Evolutionary conservation across 2,797 vertebrate genomes (phyloP).

Genomic region (Sebastes ruberrimus): DNA sequence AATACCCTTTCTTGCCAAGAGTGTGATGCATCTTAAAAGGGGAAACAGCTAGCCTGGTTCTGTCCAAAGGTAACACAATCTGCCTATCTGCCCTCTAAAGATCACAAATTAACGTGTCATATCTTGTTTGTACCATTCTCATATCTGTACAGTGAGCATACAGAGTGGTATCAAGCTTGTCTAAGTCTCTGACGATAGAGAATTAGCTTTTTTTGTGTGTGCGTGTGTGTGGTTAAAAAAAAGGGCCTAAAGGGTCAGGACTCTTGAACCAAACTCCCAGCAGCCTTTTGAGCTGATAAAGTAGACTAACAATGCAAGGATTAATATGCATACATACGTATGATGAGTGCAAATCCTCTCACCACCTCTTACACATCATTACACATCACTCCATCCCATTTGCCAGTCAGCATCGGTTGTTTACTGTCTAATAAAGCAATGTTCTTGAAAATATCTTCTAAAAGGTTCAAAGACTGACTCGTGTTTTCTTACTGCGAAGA

Average conservation of each 20-base stretch:
- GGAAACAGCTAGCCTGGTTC: background rate
- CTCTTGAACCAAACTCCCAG: background rate
- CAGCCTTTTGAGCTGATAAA: background rate
- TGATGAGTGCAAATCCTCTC: background rate
- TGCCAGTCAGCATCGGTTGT: background rate
- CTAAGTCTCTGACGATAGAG: no score
- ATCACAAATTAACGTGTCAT: background rate
- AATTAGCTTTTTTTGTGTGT: no score
- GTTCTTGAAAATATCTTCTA: background rate
- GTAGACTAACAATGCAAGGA: background rate
- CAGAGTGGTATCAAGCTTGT: background rate
- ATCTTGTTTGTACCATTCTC: background rate
- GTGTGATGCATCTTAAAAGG: background rate
- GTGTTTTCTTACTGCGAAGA: constrained; percentile 10
- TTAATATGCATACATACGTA: background rate
- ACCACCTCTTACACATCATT: background rate
- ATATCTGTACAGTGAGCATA: background rate
- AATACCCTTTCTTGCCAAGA: background rate
- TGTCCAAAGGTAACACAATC: background rate
- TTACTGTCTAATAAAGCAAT: background rate
- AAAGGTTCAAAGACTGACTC: background rate
- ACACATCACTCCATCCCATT: background rate
- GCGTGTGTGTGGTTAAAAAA: background rate
- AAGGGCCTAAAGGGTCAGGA: background rate
- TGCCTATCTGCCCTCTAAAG: background rate